These are phyloP conservation scores for Dysidea cf. avara DNA, from an alignment of 37 sponge, comb jelly and placozoan genomes.

Conservation along the genomic window DNA sequence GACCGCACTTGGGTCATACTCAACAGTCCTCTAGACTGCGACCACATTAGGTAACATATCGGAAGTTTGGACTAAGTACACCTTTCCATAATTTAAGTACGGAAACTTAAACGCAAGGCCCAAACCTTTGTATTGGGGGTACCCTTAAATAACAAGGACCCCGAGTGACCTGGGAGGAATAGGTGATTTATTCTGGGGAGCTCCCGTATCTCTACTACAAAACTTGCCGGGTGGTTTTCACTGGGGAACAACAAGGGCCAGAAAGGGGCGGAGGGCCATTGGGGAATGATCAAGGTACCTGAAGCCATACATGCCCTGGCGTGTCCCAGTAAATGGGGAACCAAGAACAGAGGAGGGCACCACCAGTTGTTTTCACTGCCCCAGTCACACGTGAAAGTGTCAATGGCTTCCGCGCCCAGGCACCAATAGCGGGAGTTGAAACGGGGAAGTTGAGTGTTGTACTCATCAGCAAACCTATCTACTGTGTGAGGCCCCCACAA, in stretches of 20 bases:
- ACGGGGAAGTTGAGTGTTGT: conserved; percentile 9
- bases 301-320: conserved; percentile 3
- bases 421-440: conserved; percentile 17
- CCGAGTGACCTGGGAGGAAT: background rate
- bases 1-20: too few species aligned
- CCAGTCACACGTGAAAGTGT: conserved; percentile 44
- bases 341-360: conserved; percentile 23
- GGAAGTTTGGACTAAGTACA: too few species aligned
- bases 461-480: too few species aligned
- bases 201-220: conserved; percentile 28
- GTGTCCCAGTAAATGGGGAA: conserved; percentile 15
- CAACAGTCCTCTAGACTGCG: too few species aligned
- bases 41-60: too few species aligned
- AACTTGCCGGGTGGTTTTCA: too few species aligned
- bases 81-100: background rate
- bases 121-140: conserved; percentile 1
- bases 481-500: conserved; percentile 46
- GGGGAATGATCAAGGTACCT: conserved; percentile 34
- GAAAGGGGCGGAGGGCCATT: too few species aligned
- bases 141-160: background rate
- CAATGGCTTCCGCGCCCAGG: conserved; percentile 25
- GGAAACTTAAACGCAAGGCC: conserved; percentile 1
- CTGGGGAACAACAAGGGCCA: too few species aligned
- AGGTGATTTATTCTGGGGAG: background rate
- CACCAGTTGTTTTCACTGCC: conserved; percentile 27